These are phyloP conservation scores for Therioaphis trifolii DNA, from an alignment of 2,888 invertebrate genomes.

Conservation along the genomic window DNA sequence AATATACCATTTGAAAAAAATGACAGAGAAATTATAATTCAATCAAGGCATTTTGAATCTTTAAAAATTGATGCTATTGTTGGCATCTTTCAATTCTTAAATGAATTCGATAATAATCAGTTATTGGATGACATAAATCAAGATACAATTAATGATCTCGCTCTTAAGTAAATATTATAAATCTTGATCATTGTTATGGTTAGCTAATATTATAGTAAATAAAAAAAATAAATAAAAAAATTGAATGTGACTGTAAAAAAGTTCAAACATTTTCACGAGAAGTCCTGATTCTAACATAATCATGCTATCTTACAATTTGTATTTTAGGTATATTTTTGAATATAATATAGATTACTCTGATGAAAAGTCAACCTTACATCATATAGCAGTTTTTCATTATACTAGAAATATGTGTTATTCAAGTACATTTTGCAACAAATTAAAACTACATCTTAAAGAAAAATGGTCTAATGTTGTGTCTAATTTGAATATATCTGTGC, in stretches of 20 bases:
- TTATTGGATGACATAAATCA: constrained; percentile 9
- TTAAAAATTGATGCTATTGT: background rate
- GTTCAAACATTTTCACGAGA: too few relatives aligned
- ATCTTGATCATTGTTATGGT: background rate
- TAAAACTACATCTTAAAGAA: background rate
- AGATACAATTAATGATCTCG: background rate
- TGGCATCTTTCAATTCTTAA: constrained; percentile 19
- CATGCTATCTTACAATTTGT: too few relatives aligned
- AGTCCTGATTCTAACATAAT: too few relatives aligned
- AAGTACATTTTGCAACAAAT: constrained; percentile 12
- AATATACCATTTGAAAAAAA: constrained; percentile 5
- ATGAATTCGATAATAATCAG: constrained; percentile 9
- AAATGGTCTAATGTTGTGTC: background rate
- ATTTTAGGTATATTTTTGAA: constrained; percentile 33
- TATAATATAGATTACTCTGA: background rate
- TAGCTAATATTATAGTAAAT: too few relatives aligned
- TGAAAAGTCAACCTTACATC: constrained; percentile 4
- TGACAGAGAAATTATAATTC: background rate
- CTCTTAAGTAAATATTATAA: constrained; percentile 19
- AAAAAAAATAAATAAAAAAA: too few relatives aligned
- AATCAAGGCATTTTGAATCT: constrained; percentile 23
- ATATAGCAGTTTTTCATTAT: background rate
- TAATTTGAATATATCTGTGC: constrained; percentile 14
- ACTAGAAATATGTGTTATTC: background rate
- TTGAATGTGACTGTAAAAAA: too few relatives aligned